Conservation (phyloP, 2,888 invertebrate genomes). For the Portevinia maculata region DNA sequence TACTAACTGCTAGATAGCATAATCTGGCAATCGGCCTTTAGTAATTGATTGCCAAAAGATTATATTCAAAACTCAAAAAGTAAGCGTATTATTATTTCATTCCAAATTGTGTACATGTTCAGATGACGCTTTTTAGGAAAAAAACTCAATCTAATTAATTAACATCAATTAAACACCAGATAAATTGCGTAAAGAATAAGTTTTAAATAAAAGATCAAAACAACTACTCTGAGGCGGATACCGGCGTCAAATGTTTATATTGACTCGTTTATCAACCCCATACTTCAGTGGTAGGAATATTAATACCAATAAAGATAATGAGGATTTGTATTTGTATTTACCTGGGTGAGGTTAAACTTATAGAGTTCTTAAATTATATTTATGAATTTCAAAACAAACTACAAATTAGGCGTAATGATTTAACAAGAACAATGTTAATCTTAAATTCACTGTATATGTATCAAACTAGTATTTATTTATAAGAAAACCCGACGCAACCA, state of each 20-base stretch:
- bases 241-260: slow-evolving; percentile 38
- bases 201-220: slow-evolving; percentile 15
- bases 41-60: background rate
- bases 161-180: slow-evolving; percentile 13
- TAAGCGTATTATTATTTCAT: background rate
- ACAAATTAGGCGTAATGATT: background rate
- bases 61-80: too few species aligned
- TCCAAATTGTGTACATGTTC: background rate
- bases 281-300: background rate
- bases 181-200: slow-evolving; percentile 8
- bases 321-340: slow-evolving; percentile 5
- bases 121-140: background rate
- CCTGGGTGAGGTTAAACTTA: slow-evolving; percentile 3
- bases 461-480: background rate
- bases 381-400: background rate
- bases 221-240: slow-evolving; percentile 2
- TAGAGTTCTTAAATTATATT: slow-evolving; percentile 8
- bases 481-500: slow-evolving; percentile 37
- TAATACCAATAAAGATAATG: background rate
- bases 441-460: background rate
- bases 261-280: background rate
- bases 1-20: too few species aligned
- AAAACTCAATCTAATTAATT: slow-evolving; percentile 17
- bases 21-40: too few species aligned
- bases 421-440: background rate